Evolutionary conservation across 2,888 invertebrate species (phyloP).

Genomic region (Synanthedon myopaeformis): DNA sequence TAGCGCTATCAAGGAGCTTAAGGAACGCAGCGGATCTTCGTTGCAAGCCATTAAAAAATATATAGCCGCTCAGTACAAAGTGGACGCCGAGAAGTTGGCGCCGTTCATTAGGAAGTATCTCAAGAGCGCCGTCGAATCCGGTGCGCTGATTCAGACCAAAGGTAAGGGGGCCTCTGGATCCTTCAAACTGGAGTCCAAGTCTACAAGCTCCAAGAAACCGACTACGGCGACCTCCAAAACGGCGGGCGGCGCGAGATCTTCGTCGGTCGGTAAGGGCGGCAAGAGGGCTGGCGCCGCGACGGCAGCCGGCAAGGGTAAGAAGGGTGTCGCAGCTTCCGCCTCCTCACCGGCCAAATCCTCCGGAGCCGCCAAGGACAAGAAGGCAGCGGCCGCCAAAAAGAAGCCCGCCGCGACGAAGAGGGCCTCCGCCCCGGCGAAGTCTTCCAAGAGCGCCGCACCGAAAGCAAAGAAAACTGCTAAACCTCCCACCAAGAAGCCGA

Average conservation of each 20-base stretch:
- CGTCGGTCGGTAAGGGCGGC: too few relatives aligned
- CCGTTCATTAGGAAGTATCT: slow-evolving; percentile 42
- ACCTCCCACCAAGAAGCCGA: slow-evolving; percentile 40
- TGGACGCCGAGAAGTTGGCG: slow-evolving; percentile 35
- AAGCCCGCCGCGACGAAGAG: too few relatives aligned
- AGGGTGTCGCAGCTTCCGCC: too few relatives aligned
- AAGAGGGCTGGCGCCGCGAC: too few relatives aligned
- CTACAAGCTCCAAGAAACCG: too few relatives aligned
- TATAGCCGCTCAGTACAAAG: slow-evolving; percentile 31
- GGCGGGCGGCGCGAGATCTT: too few relatives aligned
- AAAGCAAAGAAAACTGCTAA: slow-evolving; percentile 34
- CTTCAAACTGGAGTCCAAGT: slow-evolving; percentile 34
- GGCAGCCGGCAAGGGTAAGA: too few relatives aligned
- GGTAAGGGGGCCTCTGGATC: slow-evolving; percentile 50
- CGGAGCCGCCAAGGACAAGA: too few relatives aligned
- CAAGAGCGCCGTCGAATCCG: slow-evolving; percentile 39
- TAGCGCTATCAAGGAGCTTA: slow-evolving; percentile 34
- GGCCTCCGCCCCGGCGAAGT: slow-evolving; percentile 12
- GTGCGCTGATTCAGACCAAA: slow-evolving; percentile 39
- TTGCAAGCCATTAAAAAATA: slow-evolving; percentile 51
- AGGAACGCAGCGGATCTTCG: slow-evolving; percentile 45
- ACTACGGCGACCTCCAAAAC: too few relatives aligned
- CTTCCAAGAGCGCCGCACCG: slow-evolving; percentile 19
- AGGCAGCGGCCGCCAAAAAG: too few relatives aligned
- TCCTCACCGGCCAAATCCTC: too few relatives aligned